Evolutionary conservation across 2,797 vertebrate species (phyloP).

Genomic region (Sebastes goodei): DNA sequence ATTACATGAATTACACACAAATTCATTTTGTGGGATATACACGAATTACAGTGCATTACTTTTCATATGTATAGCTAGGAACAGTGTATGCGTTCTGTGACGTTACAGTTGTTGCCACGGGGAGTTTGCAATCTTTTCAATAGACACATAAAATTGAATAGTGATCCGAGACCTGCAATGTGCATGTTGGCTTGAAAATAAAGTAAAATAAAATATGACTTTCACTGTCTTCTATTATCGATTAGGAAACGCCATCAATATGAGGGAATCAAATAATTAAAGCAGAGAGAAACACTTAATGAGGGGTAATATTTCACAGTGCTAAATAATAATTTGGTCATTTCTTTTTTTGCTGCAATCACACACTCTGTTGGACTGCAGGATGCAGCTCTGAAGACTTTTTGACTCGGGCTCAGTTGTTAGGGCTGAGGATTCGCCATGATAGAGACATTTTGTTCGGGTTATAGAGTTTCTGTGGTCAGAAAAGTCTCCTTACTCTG

Average conservation of each 20-base stretch:
- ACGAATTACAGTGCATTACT: no score
- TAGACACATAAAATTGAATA: slow-evolving; percentile 30
- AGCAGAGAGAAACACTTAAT: background rate
- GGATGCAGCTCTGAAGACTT: slow-evolving; percentile 14
- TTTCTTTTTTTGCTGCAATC: background rate
- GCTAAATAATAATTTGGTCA: background rate
- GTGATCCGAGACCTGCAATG: background rate
- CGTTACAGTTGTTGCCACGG: background rate
- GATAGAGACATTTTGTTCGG: background rate
- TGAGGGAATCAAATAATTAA: background rate
- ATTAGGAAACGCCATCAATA: background rate
- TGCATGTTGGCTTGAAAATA: slow-evolving; percentile 22
- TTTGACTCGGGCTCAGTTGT: background rate
- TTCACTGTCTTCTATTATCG: background rate
- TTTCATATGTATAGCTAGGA: no score
- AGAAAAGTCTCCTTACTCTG: background rate
- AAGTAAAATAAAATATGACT: slow-evolving; percentile 35
- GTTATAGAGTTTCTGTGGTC: background rate
- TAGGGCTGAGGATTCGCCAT: background rate
- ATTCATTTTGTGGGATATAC: no score
- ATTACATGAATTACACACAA: no score
- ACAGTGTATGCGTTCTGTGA: background rate
- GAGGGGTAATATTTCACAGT: background rate
- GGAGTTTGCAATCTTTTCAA: slow-evolving; percentile 1
- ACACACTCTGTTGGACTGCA: background rate